These are phyloP conservation scores for Pilophorus perplexus DNA, from an alignment of 2,888 invertebrate genomes.

Conservation along the genomic window DNA sequence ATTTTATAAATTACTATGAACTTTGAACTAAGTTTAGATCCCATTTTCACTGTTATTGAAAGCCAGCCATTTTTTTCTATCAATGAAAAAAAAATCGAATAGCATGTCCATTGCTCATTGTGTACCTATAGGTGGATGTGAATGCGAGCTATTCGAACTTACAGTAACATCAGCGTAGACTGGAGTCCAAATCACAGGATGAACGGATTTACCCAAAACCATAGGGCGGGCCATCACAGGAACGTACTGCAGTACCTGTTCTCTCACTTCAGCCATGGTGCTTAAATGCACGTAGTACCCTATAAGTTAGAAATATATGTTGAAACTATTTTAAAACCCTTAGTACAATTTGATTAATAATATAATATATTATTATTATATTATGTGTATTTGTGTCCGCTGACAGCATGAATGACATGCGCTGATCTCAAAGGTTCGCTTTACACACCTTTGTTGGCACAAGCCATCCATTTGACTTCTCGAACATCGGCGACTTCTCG, in stretches of 20 bases:
- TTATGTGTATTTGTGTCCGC: no score
- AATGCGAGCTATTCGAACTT: slow-evolving; percentile 54
- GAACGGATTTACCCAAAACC: slow-evolving; percentile 77
- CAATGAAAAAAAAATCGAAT: background rate
- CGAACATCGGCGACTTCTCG: slow-evolving; percentile 87
- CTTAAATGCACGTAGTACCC: slow-evolving; percentile 95
- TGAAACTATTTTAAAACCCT: no score
- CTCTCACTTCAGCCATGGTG: slow-evolving; percentile 94
- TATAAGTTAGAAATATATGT: slow-evolving; percentile 48
- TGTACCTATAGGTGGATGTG: no score
- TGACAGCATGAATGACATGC: no score
- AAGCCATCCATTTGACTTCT: slow-evolving; percentile 98
- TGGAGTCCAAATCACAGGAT: slow-evolving; percentile 95
- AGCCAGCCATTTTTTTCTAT: no score
- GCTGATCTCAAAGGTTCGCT: no score
- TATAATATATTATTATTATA: no score
- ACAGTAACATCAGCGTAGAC: slow-evolving; percentile 91
- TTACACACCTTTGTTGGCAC: slow-evolving; percentile 87
- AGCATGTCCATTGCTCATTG: background rate
- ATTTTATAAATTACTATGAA: no score
- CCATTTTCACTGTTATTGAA: no score
- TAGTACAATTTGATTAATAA: no score
- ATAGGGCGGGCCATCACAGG: slow-evolving; percentile 95
- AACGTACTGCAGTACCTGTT: slow-evolving; percentile 93
- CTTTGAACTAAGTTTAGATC: no score